Percentiles rank a stretch among this genome's conserved stretches.
phyloP scores from a whole-genome alignment of 1,140 invertebrate species.

The Lasioglossum albipes region DNA sequence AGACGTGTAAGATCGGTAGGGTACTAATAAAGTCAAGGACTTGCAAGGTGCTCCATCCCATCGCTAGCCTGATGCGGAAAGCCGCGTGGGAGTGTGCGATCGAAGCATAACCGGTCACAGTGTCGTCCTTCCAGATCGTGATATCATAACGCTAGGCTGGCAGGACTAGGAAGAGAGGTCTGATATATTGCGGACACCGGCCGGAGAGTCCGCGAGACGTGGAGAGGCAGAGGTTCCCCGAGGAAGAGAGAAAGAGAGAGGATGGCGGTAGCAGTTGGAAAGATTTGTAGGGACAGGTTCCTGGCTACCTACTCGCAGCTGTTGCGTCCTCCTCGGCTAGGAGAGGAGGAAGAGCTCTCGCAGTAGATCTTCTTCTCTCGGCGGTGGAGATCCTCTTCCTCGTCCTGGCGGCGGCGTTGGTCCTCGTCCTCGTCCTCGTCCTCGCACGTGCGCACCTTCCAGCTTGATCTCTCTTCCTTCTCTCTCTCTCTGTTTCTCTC shows the following conservation, averaged over 20 bases:
- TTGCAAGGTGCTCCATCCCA: too few relatives aligned
- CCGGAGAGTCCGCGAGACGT: not conserved
- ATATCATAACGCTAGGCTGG: slow-evolving; percentile 29
- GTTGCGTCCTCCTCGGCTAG: slow-evolving; percentile 47
- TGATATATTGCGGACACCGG: slow-evolving; percentile 45
- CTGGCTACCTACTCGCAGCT: slow-evolving; percentile 60
- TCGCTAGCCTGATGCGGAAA: not conserved
- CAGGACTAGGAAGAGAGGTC: slow-evolving; percentile 32
- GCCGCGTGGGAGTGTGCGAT: not conserved
- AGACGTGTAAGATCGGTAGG: too few relatives aligned
- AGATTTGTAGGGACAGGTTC: slow-evolving; percentile 71
- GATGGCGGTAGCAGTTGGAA: slow-evolving; percentile 53
- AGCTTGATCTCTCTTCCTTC: too few relatives aligned
- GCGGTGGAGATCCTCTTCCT: slow-evolving; percentile 16
- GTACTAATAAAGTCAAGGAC: too few relatives aligned
- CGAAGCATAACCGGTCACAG: not conserved
- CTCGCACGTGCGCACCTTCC: too few relatives aligned
- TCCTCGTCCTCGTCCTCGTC: too few relatives aligned
- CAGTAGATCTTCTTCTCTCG: slow-evolving; percentile 52
- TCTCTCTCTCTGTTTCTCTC: too few relatives aligned
- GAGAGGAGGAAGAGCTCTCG: slow-evolving; percentile 21
- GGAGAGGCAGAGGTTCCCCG: not conserved
- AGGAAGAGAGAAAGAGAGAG: not conserved
- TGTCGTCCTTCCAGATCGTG: slow-evolving; percentile 24
- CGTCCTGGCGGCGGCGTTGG: slow-evolving; percentile 22